Conservation (phyloP, 2,113 vertebrate genomes). For the Cochlearius cochlearius region DNA sequence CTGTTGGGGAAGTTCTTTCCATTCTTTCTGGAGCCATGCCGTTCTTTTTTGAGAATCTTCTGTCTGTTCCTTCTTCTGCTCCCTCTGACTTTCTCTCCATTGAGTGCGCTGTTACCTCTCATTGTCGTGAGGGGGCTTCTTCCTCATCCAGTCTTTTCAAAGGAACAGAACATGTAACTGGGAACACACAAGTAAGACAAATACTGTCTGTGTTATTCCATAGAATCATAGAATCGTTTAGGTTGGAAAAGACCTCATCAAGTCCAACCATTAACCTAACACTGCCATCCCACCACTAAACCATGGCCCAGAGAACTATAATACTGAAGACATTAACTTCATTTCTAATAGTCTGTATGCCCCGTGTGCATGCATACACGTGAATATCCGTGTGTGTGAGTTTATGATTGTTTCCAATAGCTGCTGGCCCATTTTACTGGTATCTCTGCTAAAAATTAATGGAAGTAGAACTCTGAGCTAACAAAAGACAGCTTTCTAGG, state of each 20-base stretch:
- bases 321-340: not conserved
- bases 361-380: fast-evolving
- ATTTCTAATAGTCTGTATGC: not conserved
- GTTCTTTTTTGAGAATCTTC: not conserved
- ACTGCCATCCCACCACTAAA: too few species aligned
- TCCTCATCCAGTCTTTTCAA: not conserved
- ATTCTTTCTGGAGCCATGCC: not conserved
- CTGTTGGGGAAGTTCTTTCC: not conserved
- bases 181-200: not conserved
- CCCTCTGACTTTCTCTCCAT: not conserved
- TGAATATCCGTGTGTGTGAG: not conserved
- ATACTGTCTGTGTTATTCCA: not conserved
- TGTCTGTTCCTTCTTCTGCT: not conserved
- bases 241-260: too few species aligned
- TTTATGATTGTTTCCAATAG: not conserved
- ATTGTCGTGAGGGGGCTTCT: not conserved
- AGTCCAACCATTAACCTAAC: too few species aligned
- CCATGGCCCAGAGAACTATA: not conserved
- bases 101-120: not conserved
- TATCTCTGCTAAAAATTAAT: not conserved
- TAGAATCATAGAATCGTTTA: too few species aligned
- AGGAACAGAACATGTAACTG: not conserved
- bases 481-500: not conserved
- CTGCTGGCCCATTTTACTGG: not conserved
- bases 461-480: not conserved